Conservation (phyloP, 2,888 invertebrate genomes). For the Priapulus caudatus region DNA sequence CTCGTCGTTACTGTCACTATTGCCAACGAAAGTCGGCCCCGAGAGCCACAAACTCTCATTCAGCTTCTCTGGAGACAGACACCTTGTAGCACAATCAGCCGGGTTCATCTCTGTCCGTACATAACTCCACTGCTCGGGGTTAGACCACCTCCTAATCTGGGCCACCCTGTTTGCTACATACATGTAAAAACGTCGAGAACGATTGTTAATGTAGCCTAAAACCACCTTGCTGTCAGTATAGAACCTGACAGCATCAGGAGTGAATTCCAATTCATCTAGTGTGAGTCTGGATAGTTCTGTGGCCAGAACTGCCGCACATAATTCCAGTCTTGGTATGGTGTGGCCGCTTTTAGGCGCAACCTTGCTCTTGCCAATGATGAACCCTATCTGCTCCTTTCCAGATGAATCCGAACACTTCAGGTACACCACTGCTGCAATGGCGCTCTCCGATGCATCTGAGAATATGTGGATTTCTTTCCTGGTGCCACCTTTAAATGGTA, state of each 20-base stretch:
- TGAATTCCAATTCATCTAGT: background rate
- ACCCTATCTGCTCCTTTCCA: slow-evolving; percentile 11
- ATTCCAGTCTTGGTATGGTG: slow-evolving; percentile 22
- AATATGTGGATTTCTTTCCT: slow-evolving; percentile 18
- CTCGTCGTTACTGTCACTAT: too few relatives aligned
- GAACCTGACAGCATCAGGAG: background rate
- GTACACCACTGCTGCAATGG: slow-evolving; percentile 22
- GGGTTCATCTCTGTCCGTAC: background rate
- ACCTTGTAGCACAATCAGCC: background rate
- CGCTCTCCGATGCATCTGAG: slow-evolving; percentile 23
- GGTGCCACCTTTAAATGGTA: too few relatives aligned
- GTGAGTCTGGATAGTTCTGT: too few relatives aligned
- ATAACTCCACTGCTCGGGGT: background rate
- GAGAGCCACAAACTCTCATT: background rate
- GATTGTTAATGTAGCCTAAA: background rate
- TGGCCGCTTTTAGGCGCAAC: slow-evolving; percentile 18
- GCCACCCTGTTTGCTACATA: background rate
- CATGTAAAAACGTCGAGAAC: background rate
- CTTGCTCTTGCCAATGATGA: slow-evolving; percentile 21
- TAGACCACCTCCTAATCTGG: background rate
- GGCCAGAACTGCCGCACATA: slow-evolving; percentile 21
- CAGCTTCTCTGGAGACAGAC: background rate
- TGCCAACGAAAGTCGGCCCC: background rate
- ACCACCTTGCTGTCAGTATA: background rate
- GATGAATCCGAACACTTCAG: slow-evolving; percentile 8